Base-by-base conservation (phyloP, 2,797 vertebrate genomes). In the Caiman crocodilus region DNA sequence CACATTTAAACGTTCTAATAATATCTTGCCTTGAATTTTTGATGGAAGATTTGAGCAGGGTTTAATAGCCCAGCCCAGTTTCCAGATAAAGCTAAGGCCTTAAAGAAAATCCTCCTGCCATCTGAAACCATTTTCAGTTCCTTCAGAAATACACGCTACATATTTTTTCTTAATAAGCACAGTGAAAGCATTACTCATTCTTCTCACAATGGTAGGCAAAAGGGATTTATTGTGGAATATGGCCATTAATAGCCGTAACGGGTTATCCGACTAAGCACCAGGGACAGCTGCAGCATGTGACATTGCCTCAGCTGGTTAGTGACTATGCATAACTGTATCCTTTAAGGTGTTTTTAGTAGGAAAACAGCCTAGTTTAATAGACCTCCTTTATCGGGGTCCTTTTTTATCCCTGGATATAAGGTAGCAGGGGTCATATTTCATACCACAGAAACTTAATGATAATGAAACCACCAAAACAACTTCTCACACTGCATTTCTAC, bases 81-180 rank as follows among this genome's bases (percentile, higher is more conserved):
- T 84, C 63, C 86, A 89, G 76, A 90, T 50, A 84, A 76, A 94
- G 28, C 18, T 93, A 93, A 90, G 90, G 65, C 79, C 85, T 76
- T 21, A 87, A 82, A 80, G 56, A 84, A 92, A 94, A 85, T 55
- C 83, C 85, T 84, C 35, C 90, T n/a, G 60, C 55, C 82, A 17
- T 71, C 75, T 90, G 69, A 89, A 95, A 67, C 56, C 63, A 76
- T 91, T 85, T 80, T 50, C 82, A 90, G 76, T 25, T 14, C 32
- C 82, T 69, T 71, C 10, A 75, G 82, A 88, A 95, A 78, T 76
- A 9, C 15, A 17, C 20, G 5, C 5, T 12, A 1, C 14, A 14
- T 77, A 12, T 82, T 94, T 90, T 90, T 89, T 69, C 57, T 67
- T 35, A 3, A 21, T 42, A 12, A 63, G 7, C 23, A 77, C 23